Percentiles rank a stretch among this genome's conserved stretches.
Conservation (phyloP, 2,888 invertebrate species). For the Archaeoteleia sp. region DNA sequence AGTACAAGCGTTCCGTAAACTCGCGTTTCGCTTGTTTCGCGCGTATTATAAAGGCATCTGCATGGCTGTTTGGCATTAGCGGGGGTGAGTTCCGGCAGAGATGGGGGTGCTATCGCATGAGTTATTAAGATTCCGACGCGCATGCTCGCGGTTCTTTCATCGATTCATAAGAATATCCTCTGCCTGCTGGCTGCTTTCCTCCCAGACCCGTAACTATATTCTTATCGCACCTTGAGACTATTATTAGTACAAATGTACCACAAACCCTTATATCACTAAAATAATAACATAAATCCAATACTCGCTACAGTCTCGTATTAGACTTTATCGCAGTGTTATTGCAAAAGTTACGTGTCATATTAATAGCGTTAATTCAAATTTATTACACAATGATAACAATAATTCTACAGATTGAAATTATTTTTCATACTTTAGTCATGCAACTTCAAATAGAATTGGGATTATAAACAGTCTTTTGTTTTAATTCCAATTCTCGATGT, state of each 20-base stretch:
- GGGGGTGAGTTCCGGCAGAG: slow-evolving; percentile 41
- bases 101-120: slow-evolving; percentile 65
- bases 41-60: slow-evolving; percentile 59
- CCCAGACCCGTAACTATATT: slow-evolving; percentile 55
- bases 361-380: slow-evolving; percentile 37
- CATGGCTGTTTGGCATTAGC: slow-evolving; percentile 22
- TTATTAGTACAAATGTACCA: slow-evolving; percentile 48
- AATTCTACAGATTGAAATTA: no score
- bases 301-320: slow-evolving; percentile 23
- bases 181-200: slow-evolving; percentile 57
- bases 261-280: slow-evolving; percentile 42
- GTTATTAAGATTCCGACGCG: slow-evolving; percentile 71
- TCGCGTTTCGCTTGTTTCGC: slow-evolving; percentile 48
- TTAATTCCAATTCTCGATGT: no score
- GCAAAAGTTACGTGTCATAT: slow-evolving; percentile 24
- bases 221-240: slow-evolving; percentile 52
- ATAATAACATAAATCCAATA: slow-evolving; percentile 47
- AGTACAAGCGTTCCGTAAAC: slow-evolving; percentile 22
- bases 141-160: slow-evolving; percentile 72
- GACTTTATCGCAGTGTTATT: slow-evolving; percentile 16
- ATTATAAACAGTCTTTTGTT: no score
- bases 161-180: slow-evolving; percentile 72
- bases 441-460: no score
- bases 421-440: no score
- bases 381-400: slow-evolving; percentile 23